Evolutionary conservation across 1,140 invertebrate species (phyloP), one percentile per base, ranked within the genome.

Genomic region (Bombus haemorrhoidalis): DNA sequence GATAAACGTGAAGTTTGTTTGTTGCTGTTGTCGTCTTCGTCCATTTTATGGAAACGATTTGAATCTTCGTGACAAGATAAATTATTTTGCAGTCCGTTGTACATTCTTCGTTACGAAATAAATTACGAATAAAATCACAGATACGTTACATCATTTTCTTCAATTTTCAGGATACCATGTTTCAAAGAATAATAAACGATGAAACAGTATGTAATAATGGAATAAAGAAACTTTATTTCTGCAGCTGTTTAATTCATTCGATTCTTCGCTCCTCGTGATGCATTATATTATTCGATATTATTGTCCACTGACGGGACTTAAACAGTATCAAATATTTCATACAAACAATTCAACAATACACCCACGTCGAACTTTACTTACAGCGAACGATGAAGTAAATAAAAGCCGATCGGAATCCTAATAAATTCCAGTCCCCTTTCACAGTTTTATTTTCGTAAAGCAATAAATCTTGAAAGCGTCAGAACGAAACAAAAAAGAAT

Each of bases 381-480:
- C 1, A 66, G 22, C 12, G 9, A 28, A 47, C 39, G 18, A 79
- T 2, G 6, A 1, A 37, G 57, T 18, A 73, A 28, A 73, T 18
- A 73, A 28, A 73, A 47, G 10, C 3, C 39, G 32, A 71, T 28
- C 34, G 41, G 12, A 12, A 73, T 64, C 39, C 57, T 43, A 64
- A 73, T 81, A 81, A 81, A 81, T 81, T 37, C 37, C 39, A 43
- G n/a, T 59, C n/a, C 69, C 62, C 37, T 3, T 34, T 13, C 37
- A n/a, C 69, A 34, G 13, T 62, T 47, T 64, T 37, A 75, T 73
- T 32, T 37, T 32, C 25, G 10, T 25, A 32, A 9, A 25, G 13
- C 39, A 10, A 37, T 74, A 74, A 73, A 74, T 82, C 41, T 66
- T 64, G 8, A 34, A 66, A 64, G 13, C 80, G 39, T 34, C 74